Evolutionary conservation across 2,113 vertebrate species (phyloP), one percentile per base, ranked within the genome.

Genomic region (Datnioides undecimradiatus): DNA sequence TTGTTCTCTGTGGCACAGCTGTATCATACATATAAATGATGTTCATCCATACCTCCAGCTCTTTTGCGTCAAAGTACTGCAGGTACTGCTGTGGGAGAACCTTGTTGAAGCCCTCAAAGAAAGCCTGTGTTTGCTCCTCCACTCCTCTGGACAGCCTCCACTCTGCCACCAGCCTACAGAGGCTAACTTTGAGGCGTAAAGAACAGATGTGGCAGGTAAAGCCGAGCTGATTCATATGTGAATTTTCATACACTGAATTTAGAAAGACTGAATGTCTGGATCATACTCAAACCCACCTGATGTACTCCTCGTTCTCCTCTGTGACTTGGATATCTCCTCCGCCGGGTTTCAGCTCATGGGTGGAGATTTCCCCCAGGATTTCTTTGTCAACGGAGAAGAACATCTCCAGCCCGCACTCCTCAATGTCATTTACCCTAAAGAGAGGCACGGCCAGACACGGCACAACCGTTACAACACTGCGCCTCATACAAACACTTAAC

Each of bases 381-480:
- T 99, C 98, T 84, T 99, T 99, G 92, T 99, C 98, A 9, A 99
- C 98, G 0, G 97, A 99, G 93, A 99, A 99, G 93, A 96, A 99
- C 98, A 99, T 99, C 95, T 99, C 98, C 90, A 99, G 94, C 29
- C 95, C 95, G 77, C 98, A 99, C 87, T 99, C 98, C 90, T 99
- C 98, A 40, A 99, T 97, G 89, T 98, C 10, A 45, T 94, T 94
- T 57, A 93, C 91, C 85, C 93, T 94, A 1, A 27, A 58, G 36
- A 78, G 49, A 3, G 25, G 41, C 33, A 60, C 1, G 4, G 8
- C 48, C 2, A 36, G 14, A 68, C 17, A 41, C 12, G 29, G 49
- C 52, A 34, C 11, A 8, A 27, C 8, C 16, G 2, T 17, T 45
- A 60, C 41, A 66, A 25, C 51, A 2, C 13, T 41, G 64, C 19